A percentile compares a stretch with the other conserved stretches of the same genome.
Conservation (phyloP, 2,888 invertebrate genomes). For the Artemia sp. region DNA sequence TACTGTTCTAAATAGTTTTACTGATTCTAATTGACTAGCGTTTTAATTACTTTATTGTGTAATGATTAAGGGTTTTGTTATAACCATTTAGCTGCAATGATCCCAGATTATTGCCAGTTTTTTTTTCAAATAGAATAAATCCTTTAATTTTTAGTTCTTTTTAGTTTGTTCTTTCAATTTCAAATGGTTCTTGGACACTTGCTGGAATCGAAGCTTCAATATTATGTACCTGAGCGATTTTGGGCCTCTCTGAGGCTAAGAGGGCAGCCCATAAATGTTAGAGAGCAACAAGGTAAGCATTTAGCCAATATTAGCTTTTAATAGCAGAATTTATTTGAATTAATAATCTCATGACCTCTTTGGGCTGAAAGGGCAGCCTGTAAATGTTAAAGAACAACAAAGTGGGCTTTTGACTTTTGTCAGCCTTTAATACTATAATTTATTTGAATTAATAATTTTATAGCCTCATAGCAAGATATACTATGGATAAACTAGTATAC, state of each 20-base stretch:
- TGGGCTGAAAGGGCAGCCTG: too few relatives aligned
- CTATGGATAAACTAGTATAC: too few relatives aligned
- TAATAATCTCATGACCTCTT: too few relatives aligned
- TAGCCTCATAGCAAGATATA: too few relatives aligned
- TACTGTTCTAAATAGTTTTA: background rate
- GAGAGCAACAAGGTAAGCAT: slow-evolving; percentile 33
- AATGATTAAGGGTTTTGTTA: background rate
- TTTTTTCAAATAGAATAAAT: background rate
- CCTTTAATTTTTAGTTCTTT: slow-evolving; percentile 21
- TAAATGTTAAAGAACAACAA: too few relatives aligned
- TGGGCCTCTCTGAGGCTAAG: slow-evolving; percentile 37
- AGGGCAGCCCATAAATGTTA: slow-evolving; percentile 37
- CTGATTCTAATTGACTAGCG: background rate
- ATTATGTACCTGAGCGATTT: slow-evolving; percentile 35
- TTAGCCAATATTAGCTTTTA: background rate
- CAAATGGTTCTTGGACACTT: slow-evolving; percentile 37
- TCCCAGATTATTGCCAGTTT: slow-evolving; percentile 20
- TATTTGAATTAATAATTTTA: too few relatives aligned
- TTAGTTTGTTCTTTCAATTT: slow-evolving; percentile 34
- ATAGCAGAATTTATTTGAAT: too few relatives aligned
- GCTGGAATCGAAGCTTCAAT: slow-evolving; percentile 35
- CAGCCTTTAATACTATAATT: too few relatives aligned
- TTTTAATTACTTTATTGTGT: background rate
- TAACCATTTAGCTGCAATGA: background rate
- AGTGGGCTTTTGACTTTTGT: too few relatives aligned